A percentile compares a stretch with the other conserved stretches of the same genome.
phyloP scores from a whole-genome alignment of 2,888 invertebrate species.

The Petrolisthes manimaculis region DNA sequence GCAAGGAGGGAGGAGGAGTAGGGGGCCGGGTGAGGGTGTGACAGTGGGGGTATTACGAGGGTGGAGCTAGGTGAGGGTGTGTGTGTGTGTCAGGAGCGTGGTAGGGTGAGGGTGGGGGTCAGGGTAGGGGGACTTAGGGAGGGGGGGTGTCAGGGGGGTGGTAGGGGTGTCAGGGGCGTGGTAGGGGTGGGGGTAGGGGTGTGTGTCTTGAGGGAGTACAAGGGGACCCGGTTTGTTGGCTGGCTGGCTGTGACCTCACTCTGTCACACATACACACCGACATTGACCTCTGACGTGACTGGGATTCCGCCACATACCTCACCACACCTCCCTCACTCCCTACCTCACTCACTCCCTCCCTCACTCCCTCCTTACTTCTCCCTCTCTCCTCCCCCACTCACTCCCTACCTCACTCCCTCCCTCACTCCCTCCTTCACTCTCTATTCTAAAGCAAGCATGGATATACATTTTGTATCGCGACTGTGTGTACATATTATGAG shows the following conservation, averaged over 20 bases:
- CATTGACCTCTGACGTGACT: no score
- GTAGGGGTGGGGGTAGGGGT: background rate
- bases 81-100: no score
- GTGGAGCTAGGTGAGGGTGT: background rate
- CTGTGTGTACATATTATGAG: no score
- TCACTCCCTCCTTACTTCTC: background rate
- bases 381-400: no score
- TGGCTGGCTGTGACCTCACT: no score
- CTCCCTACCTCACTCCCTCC: background rate
- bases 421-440: slow-evolving; percentile 6
- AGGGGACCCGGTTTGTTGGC: background rate
- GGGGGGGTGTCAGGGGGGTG: background rate
- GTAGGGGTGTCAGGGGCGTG: background rate
- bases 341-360: background rate
- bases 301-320: background rate
- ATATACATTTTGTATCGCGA: no score
- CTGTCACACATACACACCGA: no score
- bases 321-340: background rate
- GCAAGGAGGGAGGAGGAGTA: background rate
- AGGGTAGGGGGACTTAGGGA: background rate
- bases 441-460: no score
- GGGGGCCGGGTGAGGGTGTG: background rate
- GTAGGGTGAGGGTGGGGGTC: background rate
- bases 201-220: background rate
- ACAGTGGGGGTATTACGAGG: background rate